phyloP scores from a whole-genome alignment of 1,140 invertebrate genomes.

The Orchesella cincta region DNA sequence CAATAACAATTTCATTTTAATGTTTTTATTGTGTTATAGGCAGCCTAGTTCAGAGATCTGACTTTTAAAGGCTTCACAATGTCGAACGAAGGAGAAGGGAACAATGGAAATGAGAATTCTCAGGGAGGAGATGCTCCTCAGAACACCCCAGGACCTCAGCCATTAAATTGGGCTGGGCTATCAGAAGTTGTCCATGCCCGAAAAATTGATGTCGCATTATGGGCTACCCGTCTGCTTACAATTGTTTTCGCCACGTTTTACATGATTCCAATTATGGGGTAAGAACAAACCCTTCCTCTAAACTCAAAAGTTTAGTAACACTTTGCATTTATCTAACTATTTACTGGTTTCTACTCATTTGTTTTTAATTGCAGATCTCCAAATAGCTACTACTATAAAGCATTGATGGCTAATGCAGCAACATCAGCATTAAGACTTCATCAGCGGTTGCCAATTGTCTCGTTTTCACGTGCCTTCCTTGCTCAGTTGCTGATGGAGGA shows the following conservation, averaged over 20 bases:
- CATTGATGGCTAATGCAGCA: conserved; percentile 84
- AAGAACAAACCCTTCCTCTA: conserved; percentile 59
- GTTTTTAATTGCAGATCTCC: conserved; percentile 66
- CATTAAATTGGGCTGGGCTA: conserved; percentile 31
- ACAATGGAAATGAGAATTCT: neutral
- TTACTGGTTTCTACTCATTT: neutral
- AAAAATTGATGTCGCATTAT: conserved; percentile 81
- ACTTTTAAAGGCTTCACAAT: neutral
- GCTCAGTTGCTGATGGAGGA: conserved; percentile 80
- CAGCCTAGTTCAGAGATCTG: too few species aligned
- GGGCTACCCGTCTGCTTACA: conserved; percentile 77
- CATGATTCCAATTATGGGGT: conserved; percentile 86
- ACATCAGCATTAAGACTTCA: conserved; percentile 90
- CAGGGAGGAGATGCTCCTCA: neutral
- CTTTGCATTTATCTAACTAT: conserved; percentile 47
- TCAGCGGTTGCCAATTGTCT: conserved; percentile 81
- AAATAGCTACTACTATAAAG: conserved; percentile 85
- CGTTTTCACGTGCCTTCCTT: conserved; percentile 79
- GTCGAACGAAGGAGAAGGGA: neutral
- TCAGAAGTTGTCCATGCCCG: conserved; percentile 64
- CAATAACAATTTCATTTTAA: too few species aligned
- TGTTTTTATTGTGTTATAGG: too few species aligned
- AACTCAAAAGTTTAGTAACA: conserved; percentile 37
- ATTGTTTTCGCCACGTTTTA: conserved; percentile 81
- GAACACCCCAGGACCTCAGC: neutral